These are phyloP conservation scores for Liparis tanakae DNA, from an alignment of 2,797 vertebrate species.

Conservation along the genomic window DNA sequence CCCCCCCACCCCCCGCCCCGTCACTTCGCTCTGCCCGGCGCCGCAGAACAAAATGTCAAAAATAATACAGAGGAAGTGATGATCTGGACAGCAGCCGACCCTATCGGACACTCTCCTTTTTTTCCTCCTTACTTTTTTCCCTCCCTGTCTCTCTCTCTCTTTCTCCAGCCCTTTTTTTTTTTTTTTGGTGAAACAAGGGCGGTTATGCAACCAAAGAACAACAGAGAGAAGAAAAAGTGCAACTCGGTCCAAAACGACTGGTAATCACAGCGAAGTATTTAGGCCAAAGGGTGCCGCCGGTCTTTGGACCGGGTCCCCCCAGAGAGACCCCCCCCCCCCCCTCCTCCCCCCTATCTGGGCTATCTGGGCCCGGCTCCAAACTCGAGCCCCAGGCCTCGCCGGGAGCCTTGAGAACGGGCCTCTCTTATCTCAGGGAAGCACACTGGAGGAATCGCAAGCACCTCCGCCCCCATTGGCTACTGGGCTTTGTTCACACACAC, in stretches of 20 bases:
- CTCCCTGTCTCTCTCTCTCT: no score
- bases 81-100: slow-evolving; percentile 32
- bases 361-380: slow-evolving; percentile 70
- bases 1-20: no score
- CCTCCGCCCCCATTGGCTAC: slow-evolving; percentile 61
- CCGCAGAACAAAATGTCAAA: slow-evolving; percentile 9
- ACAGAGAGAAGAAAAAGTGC: slow-evolving; percentile 48
- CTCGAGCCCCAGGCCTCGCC: slow-evolving; percentile 58
- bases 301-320: slow-evolving; percentile 32
- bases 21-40: slow-evolving; percentile 5
- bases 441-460: slow-evolving; percentile 75
- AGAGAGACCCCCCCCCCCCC: slow-evolving; percentile 35
- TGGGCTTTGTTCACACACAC: slow-evolving; percentile 66
- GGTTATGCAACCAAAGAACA: slow-evolving; percentile 63
- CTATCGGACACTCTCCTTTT: slow-evolving; percentile 12
- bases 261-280: slow-evolving; percentile 67
- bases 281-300: slow-evolving; percentile 74
- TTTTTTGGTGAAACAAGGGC: slow-evolving; percentile 38
- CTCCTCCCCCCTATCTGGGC: slow-evolving; percentile 2
- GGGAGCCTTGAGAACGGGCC: slow-evolving; percentile 72
- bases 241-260: slow-evolving; percentile 44
- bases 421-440: slow-evolving; percentile 85
- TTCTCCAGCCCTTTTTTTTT: no score
- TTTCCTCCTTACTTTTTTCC: not conserved
- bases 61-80: slow-evolving; percentile 18